Evolutionary conservation across 1,140 invertebrate species (phyloP), one percentile per base, ranked within the genome.

Genomic region (Sinella curviseta): DNA sequence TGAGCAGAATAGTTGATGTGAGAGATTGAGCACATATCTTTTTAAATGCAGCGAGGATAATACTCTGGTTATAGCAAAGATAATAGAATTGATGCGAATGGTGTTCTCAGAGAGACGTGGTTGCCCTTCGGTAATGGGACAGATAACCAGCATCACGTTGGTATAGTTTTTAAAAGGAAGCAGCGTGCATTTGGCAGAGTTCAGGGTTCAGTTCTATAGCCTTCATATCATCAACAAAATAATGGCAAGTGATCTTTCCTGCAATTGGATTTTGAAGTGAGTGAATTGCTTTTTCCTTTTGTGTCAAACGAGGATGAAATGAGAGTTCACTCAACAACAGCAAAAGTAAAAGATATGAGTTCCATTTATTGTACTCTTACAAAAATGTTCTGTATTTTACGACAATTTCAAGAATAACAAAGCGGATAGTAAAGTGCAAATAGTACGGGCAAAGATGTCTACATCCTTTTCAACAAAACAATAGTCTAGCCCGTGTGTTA

Each of bases 211-310:
- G n/a, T 60, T 60, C 24, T 60, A 24, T n/a, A n/a, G n/a, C n/a
- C n/a, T n/a, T n/a, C n/a, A n/a, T n/a, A n/a, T n/a, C n/a, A n/a
- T n/a, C n/a, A n/a, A n/a, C n/a, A n/a, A n/a, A n/a, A n/a, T n/a
- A n/a, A n/a, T n/a, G n/a, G n/a, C n/a, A n/a, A n/a, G n/a, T n/a
- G n/a, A n/a, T 14, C 55, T 24, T 60, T 60, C 55, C 55, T 60
- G 14, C 55, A 24, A 60, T 14, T 14, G 39, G 39, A 48, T 48
- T 26, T 17, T n/a, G n/a, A n/a, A n/a, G n/a, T n/a, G 24, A 8
- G 55, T 60, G 55, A 60, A 60, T 60, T 60, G 55, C 24, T 26
- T 24, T 60, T 60, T 60, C 55, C n/a, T 60, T 60, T 60, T 60
- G 55, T 60, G n/a, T 8, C 55, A 60, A 24, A 60, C 24, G 3